phyloP scores from a whole-genome alignment of 2,113 vertebrate species.

The Cavia aperea region DNA sequence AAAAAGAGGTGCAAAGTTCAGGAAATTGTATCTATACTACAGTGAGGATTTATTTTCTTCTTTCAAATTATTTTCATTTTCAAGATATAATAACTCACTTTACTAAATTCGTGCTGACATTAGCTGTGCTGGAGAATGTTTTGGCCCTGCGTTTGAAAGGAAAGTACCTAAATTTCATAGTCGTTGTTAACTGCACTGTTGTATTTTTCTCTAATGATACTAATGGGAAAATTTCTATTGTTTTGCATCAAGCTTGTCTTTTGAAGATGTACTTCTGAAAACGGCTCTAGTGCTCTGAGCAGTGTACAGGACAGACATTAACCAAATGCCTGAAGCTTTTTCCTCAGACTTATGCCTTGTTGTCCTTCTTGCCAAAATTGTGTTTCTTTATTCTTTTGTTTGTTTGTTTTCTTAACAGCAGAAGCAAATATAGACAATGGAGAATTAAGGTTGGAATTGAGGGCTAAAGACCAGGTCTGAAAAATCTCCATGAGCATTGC shows the following conservation, averaged over 20 bases:
- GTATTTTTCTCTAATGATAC: slow-evolving; percentile 49
- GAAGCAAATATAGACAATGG: not conserved
- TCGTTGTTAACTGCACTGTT: slow-evolving; percentile 42
- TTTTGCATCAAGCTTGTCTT: slow-evolving; percentile 52
- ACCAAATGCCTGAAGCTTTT: not conserved
- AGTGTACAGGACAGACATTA: slow-evolving; percentile 23
- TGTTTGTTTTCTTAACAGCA: not conserved
- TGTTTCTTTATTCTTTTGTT: not conserved
- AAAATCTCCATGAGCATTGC: not conserved
- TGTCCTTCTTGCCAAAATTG: not conserved
- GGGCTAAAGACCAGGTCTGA: not conserved
- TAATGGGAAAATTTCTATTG: slow-evolving; percentile 42
- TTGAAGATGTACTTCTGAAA: slow-evolving; percentile 52
- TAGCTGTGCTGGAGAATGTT: slow-evolving; percentile 24
- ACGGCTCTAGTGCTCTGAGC: slow-evolving; percentile 17
- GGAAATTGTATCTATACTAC: slow-evolving; percentile 27
- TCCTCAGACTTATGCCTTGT: slow-evolving; percentile 9
- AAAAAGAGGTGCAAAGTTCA: slow-evolving; percentile 17
- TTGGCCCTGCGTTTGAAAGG: slow-evolving; percentile 45
- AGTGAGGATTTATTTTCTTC: slow-evolving; percentile 31
- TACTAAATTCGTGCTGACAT: slow-evolving; percentile 58
- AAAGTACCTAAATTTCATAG: slow-evolving; percentile 59
- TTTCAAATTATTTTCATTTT: slow-evolving; percentile 50
- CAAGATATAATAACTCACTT: slow-evolving; percentile 47
- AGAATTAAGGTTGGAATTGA: not conserved